Evolutionary conservation across 2,888 invertebrate genomes (phyloP).

Genomic region (Drosophila suboccidentalis): DNA sequence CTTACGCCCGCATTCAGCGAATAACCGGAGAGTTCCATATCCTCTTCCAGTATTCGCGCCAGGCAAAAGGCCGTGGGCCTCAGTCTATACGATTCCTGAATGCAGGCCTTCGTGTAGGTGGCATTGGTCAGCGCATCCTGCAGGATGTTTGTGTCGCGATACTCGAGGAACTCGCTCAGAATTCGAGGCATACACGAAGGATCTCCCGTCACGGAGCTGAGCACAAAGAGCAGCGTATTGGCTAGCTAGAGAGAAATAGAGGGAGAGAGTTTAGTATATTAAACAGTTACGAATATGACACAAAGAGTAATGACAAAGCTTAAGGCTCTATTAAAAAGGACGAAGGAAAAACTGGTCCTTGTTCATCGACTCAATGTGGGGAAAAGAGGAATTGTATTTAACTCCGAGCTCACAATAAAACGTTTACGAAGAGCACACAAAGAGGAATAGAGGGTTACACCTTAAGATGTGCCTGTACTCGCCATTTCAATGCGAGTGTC

Average conservation of each 20-base stretch:
- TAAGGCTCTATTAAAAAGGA: no score
- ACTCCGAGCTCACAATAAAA: no score
- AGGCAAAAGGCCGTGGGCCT: slow-evolving; percentile 92
- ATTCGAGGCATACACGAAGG: slow-evolving; percentile 89
- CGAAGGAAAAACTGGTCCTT: no score
- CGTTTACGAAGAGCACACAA: no score
- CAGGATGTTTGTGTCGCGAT: slow-evolving; percentile 87
- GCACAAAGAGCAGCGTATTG: slow-evolving; percentile 92
- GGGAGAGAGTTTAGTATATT: not conserved
- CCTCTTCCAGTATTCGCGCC: slow-evolving; percentile 91
- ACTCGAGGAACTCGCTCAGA: slow-evolving; percentile 88
- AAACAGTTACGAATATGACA: not conserved
- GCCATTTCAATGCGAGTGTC: no score
- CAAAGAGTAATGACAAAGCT: not conserved
- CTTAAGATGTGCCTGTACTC: no score
- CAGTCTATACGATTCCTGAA: slow-evolving; percentile 90
- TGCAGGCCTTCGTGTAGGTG: slow-evolving; percentile 92
- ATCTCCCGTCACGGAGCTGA: slow-evolving; percentile 91
- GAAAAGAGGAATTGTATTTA: no score
- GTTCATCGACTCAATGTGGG: no score
- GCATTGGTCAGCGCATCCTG: slow-evolving; percentile 88
- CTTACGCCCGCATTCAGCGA: slow-evolving; percentile 90
- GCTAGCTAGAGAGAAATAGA: slow-evolving; percentile 87
- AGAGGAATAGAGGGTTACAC: no score
- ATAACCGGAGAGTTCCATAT: slow-evolving; percentile 90